These are phyloP conservation scores for Psylliodes chrysocephalus DNA, from an alignment of 2,888 invertebrate species.

Conservation along the genomic window DNA sequence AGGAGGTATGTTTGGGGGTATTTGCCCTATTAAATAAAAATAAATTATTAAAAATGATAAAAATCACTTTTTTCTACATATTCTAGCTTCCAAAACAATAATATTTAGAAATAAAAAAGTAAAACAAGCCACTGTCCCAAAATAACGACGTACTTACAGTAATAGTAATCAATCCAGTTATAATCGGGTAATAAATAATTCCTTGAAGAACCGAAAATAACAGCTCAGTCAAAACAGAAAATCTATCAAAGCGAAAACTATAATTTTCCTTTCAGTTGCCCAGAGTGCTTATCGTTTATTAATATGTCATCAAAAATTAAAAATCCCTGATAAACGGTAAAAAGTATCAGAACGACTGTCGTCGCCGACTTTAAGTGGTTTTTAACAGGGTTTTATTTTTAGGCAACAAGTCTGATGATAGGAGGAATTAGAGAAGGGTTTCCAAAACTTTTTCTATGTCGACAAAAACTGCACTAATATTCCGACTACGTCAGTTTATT, in stretches of 20 bases:
- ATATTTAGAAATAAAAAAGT: too few species aligned
- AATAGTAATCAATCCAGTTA: conserved; percentile 5
- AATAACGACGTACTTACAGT: conserved; percentile 5
- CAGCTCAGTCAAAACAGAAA: not conserved
- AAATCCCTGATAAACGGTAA: conserved; percentile 13
- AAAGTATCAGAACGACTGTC: conserved; percentile 1
- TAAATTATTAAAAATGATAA: too few species aligned
- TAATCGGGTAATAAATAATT: conserved; percentile 23
- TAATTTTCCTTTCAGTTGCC: conserved; percentile 8
- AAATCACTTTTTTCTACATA: too few species aligned
- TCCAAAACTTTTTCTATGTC: too few species aligned
- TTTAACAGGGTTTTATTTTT: conserved; percentile 29
- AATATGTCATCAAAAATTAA: conserved; percentile 28
- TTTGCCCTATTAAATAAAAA: too few species aligned
- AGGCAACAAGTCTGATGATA: conserved; percentile 4
- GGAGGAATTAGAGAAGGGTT: too few species aligned
- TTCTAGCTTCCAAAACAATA: too few species aligned
- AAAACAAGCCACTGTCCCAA: not conserved
- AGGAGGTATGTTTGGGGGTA: too few species aligned
- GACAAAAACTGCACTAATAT: too few species aligned
- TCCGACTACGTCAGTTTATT: too few species aligned
- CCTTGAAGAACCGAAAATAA: conserved; percentile 14
- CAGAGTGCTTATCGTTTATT: conserved; percentile 19
- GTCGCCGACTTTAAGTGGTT: conserved; percentile 22
- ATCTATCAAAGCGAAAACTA: conserved; percentile 14